Evolutionary conservation across 1,140 invertebrate species (phyloP).

Genomic region (Agrypnia vestita): DNA sequence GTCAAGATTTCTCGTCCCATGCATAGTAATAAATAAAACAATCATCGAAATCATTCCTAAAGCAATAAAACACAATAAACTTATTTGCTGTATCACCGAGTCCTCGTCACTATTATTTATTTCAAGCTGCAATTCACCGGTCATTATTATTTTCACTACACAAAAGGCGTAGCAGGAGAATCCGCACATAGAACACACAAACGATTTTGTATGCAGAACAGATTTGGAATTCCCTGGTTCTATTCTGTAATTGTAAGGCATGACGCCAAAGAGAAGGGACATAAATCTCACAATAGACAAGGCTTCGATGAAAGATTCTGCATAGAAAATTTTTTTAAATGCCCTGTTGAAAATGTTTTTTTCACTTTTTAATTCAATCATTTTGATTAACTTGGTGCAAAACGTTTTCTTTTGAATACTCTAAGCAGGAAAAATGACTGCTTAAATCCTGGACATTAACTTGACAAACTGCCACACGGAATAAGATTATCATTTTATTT

Average conservation of each 20-base stretch:
- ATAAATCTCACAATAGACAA: background rate
- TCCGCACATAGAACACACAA: background rate
- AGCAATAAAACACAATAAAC: background rate
- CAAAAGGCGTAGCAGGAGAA: background rate
- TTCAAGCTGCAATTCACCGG: background rate
- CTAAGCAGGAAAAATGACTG: too few species aligned
- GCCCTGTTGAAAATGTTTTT: too few species aligned
- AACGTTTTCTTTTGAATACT: too few species aligned
- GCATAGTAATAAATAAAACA: background rate
- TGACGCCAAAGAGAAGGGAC: background rate
- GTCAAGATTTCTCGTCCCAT: background rate
- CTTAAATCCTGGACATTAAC: too few species aligned
- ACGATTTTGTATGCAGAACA: background rate
- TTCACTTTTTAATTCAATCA: too few species aligned
- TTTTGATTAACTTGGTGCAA: too few species aligned
- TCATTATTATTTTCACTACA: too few species aligned
- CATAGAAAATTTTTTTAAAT: background rate
- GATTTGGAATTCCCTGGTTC: background rate
- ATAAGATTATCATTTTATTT: too few species aligned
- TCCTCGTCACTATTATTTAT: background rate
- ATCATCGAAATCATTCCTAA: background rate
- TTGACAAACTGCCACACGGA: too few species aligned
- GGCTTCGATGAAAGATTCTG: background rate
- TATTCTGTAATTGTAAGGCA: background rate
- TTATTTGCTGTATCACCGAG: background rate